Evolutionary conservation across 2,797 vertebrate genomes (phyloP).

Genomic region (Meriones psammophilus): DNA sequence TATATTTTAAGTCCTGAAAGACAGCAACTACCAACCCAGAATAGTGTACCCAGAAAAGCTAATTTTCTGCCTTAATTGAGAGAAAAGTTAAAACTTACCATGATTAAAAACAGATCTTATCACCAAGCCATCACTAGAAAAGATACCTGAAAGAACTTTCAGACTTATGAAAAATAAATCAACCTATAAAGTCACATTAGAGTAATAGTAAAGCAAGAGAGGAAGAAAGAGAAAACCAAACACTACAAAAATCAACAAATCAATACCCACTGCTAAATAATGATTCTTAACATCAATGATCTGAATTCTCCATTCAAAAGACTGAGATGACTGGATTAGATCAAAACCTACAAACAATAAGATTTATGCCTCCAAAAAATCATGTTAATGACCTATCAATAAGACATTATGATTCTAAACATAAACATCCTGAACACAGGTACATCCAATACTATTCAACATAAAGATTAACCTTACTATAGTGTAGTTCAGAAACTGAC

Average conservation of each 20-base stretch:
- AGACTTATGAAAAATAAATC: background rate
- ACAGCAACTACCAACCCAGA: background rate
- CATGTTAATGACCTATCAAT: background rate
- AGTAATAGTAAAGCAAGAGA: background rate
- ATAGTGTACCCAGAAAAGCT: background rate
- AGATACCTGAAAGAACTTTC: background rate
- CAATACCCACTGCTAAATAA: background rate
- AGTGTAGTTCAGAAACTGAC: background rate
- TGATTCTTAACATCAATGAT: background rate
- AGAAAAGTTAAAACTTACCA: background rate
- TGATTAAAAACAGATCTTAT: background rate
- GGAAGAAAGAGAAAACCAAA: background rate
- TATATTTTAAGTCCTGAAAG: background rate
- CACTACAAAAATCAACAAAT: background rate
- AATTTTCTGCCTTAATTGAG: background rate
- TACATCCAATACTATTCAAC: background rate
- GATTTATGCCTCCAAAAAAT: background rate
- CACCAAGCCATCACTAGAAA: background rate
- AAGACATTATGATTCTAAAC: background rate
- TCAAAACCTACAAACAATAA: background rate
- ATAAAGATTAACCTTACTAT: background rate
- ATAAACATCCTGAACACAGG: background rate
- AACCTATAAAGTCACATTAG: background rate
- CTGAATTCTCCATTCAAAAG: background rate
- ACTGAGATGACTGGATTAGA: background rate